Conservation (phyloP, 2,888 invertebrate species). For the Diarsia mendica region DNA sequence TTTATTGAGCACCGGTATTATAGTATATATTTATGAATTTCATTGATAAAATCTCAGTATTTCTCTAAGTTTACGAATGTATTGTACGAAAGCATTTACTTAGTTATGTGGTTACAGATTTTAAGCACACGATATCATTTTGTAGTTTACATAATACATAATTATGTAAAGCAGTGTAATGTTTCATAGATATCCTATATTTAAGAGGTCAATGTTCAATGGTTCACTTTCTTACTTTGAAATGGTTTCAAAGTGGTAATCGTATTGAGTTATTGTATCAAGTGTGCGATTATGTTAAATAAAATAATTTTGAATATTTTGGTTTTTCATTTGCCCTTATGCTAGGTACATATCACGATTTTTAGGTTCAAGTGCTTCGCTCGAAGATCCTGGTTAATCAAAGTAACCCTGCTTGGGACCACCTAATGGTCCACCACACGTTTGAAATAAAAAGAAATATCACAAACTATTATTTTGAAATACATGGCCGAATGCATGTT, state of each 20-base stretch:
- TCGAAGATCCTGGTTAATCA: no score
- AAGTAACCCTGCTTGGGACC: no score
- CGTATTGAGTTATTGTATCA: constrained; percentile 63
- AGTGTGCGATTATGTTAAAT: constrained; percentile 72
- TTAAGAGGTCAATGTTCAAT: constrained; percentile 23
- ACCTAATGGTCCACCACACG: no score
- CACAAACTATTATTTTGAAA: no score
- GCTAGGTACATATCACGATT: no score
- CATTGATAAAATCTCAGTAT: constrained; percentile 62
- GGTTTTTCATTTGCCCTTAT: constrained; percentile 35
- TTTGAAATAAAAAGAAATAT: no score
- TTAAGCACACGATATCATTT: constrained; percentile 47
- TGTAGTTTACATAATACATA: constrained; percentile 10
- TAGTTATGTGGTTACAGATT: constrained; percentile 48
- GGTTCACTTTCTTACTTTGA: constrained; percentile 33
- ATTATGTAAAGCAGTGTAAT: constrained; percentile 13
- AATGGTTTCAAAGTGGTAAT: constrained; percentile 37
- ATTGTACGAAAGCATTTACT: constrained; percentile 51
- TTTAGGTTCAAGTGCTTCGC: no score
- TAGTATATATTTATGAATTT: constrained; percentile 46
- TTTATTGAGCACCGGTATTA: constrained; percentile 36
- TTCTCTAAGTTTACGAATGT: constrained; percentile 50
- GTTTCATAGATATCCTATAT: constrained; percentile 3
- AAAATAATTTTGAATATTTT: constrained; percentile 69
- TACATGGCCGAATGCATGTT: no score